Percentiles rank a stretch among this genome's conserved stretches.
Evolutionary conservation across 2,113 vertebrate species (phyloP).

Genomic region (Donacobius atricapilla): DNA sequence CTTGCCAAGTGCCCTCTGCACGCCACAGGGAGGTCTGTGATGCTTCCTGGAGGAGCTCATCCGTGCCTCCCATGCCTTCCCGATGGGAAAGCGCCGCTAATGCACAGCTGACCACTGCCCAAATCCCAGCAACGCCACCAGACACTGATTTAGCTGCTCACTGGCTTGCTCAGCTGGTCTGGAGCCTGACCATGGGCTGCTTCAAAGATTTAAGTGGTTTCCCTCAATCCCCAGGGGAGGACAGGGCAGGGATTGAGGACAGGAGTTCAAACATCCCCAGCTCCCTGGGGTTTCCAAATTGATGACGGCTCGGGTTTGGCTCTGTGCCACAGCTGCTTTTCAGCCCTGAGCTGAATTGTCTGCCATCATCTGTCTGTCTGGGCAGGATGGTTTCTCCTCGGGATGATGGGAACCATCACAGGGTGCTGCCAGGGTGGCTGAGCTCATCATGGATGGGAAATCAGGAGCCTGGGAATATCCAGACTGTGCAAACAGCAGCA

Average conservation of each 20-base stretch:
- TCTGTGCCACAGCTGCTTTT: neutral
- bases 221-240: neutral
- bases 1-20: neutral
- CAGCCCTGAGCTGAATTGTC: neutral
- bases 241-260: neutral
- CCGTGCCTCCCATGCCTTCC: accelerated
- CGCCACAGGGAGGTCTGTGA: neutral
- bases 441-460: neutral
- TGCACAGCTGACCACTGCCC: neutral
- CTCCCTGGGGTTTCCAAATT: neutral
- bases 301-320: neutral
- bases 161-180: neutral
- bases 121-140: neutral
- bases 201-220: neutral
- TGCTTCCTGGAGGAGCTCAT: neutral
- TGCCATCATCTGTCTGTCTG: neutral
- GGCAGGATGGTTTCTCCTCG: neutral
- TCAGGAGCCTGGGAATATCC: neutral
- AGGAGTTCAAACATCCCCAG: neutral
- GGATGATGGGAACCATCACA: neutral
- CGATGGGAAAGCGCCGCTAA: neutral
- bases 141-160: neutral
- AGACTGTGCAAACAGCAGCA: neutral
- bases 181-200: neutral
- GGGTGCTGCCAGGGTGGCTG: neutral